A percentile compares a stretch with the other conserved stretches of the same genome.
Conservation (phyloP, 2,113 vertebrate genomes). For the Sylvietta virens region DNA sequence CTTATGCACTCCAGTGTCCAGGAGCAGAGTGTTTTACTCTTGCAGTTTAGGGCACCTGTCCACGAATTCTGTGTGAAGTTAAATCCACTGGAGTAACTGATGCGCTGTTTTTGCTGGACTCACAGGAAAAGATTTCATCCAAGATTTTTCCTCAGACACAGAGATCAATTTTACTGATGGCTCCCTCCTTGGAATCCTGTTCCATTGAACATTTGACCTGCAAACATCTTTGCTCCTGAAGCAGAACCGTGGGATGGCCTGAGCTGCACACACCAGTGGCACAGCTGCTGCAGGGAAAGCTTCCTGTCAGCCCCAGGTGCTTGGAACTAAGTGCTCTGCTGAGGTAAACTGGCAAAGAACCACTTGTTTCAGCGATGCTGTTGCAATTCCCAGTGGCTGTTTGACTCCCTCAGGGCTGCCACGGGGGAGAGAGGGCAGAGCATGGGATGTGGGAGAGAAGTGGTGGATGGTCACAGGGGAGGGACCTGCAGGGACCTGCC, state of each 20-base stretch:
- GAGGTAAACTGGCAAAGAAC: not conserved
- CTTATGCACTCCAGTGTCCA: not conserved
- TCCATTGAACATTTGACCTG: not conserved
- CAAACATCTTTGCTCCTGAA: not conserved
- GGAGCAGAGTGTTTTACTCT: not conserved
- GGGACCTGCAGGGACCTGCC: not conserved
- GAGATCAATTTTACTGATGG: slow-evolving; percentile 49
- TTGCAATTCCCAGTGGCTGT: not conserved
- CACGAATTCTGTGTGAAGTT: slow-evolving; percentile 46
- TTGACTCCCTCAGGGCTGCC: not conserved
- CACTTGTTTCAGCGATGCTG: not conserved
- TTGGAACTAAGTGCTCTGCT: not conserved
- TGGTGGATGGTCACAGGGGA: too few relatives aligned
- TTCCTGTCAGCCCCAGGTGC: not conserved
- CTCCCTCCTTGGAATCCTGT: slow-evolving; percentile 13
- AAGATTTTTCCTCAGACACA: slow-evolving; percentile 19
- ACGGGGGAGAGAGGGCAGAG: not conserved
- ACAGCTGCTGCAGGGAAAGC: not conserved
- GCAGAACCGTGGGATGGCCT: accelerated
- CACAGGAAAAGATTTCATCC: not conserved
- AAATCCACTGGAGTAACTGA: slow-evolving; percentile 46
- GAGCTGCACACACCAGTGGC: not conserved
- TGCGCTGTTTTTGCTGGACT: slow-evolving; percentile 54
- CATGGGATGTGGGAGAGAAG: not conserved
- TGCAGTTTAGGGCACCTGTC: slow-evolving; percentile 14